Evolutionary conservation across 2,888 invertebrate species (phyloP).

Genomic region (Dryomyza anilis): DNA sequence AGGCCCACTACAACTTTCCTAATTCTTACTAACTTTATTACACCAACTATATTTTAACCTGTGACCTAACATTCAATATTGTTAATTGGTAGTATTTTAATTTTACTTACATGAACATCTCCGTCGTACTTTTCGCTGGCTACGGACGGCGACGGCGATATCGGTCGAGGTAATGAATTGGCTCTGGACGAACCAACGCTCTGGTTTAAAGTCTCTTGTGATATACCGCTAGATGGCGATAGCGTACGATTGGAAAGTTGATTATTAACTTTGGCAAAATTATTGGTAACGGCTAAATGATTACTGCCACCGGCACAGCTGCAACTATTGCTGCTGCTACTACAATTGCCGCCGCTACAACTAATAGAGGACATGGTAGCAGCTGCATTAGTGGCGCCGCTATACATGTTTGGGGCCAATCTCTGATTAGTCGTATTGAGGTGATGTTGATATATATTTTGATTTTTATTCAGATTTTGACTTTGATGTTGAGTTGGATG

Average conservation of each 20-base stretch:
- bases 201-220: conserved; percentile 68
- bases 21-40: too few species aligned
- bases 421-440: conserved; percentile 6
- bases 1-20: too few species aligned
- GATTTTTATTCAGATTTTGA: conserved; percentile 30
- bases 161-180: conserved; percentile 75
- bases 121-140: conserved; percentile 86
- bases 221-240: conserved; percentile 67
- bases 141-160: conserved; percentile 90
- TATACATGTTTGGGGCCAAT: conserved; percentile 25
- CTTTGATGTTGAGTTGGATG: conserved; percentile 24
- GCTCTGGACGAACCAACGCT: conserved; percentile 68
- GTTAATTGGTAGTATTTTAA: too few species aligned
- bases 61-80: too few species aligned
- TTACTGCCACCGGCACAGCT: conserved; percentile 27
- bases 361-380: conserved; percentile 28
- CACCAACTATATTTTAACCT: too few species aligned
- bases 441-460: conserved; percentile 25
- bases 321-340: conserved; percentile 30
- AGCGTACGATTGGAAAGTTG: conserved; percentile 56
- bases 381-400: conserved; percentile 24
- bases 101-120: conserved; percentile 72
- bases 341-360: conserved; percentile 29
- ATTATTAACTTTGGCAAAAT: conserved; percentile 33
- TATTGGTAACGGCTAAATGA: conserved; percentile 26